A percentile compares a stretch with the other conserved stretches of the same genome.
These are phyloP conservation scores for Paratrypauchen microcephalus DNA, from an alignment of 2,797 vertebrate genomes.

Conservation along the genomic window DNA sequence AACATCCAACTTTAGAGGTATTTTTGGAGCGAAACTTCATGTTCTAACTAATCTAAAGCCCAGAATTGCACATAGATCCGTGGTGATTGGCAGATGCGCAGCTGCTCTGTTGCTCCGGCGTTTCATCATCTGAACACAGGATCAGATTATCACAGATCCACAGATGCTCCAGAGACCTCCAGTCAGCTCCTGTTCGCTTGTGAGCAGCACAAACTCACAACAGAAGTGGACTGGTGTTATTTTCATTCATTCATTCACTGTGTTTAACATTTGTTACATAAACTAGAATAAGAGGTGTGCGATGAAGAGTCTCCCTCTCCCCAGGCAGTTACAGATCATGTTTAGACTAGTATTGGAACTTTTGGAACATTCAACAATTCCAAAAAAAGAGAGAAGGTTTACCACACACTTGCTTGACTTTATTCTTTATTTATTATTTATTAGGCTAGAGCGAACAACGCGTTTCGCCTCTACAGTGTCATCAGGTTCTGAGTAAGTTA, in stretches of 20 bases:
- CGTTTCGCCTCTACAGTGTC: too few species aligned
- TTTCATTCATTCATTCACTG: neutral
- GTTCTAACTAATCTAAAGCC: neutral
- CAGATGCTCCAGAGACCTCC: neutral
- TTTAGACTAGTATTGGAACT: too few species aligned
- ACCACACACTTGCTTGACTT: too few species aligned
- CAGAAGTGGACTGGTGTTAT: neutral
- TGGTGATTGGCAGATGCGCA: neutral
- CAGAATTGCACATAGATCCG: neutral
- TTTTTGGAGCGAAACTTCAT: neutral
- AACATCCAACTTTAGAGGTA: too few species aligned
- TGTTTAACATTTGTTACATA: neutral
- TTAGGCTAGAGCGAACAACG: too few species aligned
- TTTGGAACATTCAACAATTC: too few species aligned
- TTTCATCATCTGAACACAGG: constrained; percentile 2
- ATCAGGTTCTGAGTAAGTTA: too few species aligned
- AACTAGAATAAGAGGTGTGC: neutral
- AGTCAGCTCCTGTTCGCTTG: neutral
- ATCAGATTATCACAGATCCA: neutral
- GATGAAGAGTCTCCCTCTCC: neutral
- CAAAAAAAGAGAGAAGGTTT: too few species aligned
- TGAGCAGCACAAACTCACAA: neutral
- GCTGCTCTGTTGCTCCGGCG: neutral
- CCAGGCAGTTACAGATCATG: too few species aligned
- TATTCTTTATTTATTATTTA: too few species aligned